Percentiles rank a stretch among this genome's conserved stretches.
Conservation (phyloP, 2,113 vertebrate species). For the Megaceryle maxima region DNA sequence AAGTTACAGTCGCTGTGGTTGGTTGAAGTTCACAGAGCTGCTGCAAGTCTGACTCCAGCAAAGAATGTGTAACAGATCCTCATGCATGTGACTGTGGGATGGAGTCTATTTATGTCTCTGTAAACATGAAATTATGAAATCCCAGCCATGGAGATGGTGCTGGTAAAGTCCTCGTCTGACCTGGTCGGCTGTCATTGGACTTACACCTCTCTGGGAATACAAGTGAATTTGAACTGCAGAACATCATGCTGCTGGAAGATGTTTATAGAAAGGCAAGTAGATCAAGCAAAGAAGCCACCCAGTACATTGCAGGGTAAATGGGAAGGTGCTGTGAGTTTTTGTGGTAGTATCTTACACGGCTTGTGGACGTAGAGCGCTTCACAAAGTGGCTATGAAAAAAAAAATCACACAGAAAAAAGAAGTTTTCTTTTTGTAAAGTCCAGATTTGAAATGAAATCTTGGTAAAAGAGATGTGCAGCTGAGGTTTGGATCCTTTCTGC, state of each 20-base stretch:
- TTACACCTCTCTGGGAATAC: background rate
- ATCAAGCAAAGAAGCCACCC: background rate
- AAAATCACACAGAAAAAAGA: rapidly evolving
- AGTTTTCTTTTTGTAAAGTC: background rate
- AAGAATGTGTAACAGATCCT: slow-evolving; percentile 51
- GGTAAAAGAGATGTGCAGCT: background rate
- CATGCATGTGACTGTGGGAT: slow-evolving; percentile 22
- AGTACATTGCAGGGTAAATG: background rate
- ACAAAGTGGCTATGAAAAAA: background rate
- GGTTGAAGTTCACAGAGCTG: background rate
- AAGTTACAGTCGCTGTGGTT: background rate
- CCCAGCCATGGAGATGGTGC: background rate
- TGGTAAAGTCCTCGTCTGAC: slow-evolving; percentile 13
- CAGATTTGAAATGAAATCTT: background rate
- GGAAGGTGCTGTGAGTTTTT: background rate
- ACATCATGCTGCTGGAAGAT: background rate
- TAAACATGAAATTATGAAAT: slow-evolving; percentile 50
- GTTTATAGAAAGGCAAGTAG: background rate
- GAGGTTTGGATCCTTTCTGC: background rate
- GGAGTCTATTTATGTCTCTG: slow-evolving; percentile 51
- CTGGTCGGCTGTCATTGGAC: background rate
- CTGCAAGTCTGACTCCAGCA: background rate
- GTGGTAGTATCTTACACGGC: background rate
- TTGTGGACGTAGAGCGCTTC: background rate
- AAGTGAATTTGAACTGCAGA: background rate